These are phyloP conservation scores for Cheirogaleus medius DNA, from an alignment of 2,113 vertebrate genomes.

Conservation along the genomic window DNA sequence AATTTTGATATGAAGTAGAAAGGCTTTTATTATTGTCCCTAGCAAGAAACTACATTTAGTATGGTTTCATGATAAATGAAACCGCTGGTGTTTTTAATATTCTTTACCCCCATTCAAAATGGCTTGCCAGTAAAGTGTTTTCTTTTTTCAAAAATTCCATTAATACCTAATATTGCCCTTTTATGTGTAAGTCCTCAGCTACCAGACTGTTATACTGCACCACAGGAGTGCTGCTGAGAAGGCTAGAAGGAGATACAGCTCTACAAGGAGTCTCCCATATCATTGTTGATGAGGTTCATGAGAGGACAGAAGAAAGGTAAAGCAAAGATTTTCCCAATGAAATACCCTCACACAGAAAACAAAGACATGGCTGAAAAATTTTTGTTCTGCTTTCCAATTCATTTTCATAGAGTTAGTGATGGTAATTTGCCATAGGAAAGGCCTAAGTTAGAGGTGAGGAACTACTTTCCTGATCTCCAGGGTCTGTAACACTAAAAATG, in stretches of 20 bases:
- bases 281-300: slow-evolving; percentile 98
- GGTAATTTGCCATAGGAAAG: background rate
- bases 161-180: slow-evolving; percentile 40
- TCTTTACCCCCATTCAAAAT: background rate
- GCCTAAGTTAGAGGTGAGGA: background rate
- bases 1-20: slow-evolving; percentile 24
- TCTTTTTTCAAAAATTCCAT: background rate
- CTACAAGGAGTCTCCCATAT: slow-evolving; percentile 92
- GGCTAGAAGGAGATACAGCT: slow-evolving; percentile 92
- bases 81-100: background rate
- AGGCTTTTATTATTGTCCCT: background rate
- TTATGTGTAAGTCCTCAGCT: slow-evolving; percentile 87
- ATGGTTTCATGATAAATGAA: slow-evolving; percentile 25
- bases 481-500: background rate
- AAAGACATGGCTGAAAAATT: background rate
- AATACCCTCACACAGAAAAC: background rate
- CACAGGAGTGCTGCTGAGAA: slow-evolving; percentile 94
- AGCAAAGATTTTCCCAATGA: background rate
- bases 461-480: background rate
- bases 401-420: background rate
- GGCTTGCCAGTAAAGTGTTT: background rate
- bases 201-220: slow-evolving; percentile 98
- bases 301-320: slow-evolving; percentile 98
- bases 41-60: slow-evolving; percentile 5
- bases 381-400: background rate